Evolutionary conservation across 2,113 vertebrate genomes (phyloP).

Genomic region (Mormyrus iriodes): DNA sequence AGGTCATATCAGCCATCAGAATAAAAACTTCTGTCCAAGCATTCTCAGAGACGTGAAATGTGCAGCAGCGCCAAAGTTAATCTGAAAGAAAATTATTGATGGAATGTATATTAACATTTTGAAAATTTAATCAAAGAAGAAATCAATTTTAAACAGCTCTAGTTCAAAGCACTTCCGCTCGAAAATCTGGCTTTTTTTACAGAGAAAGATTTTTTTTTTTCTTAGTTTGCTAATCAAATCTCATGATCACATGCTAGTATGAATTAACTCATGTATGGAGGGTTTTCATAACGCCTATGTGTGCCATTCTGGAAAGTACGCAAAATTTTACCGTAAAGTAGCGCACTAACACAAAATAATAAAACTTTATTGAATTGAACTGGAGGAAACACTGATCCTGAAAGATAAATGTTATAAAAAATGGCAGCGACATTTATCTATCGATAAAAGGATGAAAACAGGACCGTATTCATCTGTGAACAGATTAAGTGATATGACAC

Average conservation of each 20-base stretch:
- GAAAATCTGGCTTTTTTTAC: neutral
- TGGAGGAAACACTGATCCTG: neutral
- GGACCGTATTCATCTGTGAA: neutral
- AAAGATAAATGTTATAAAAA: neutral
- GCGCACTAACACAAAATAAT: neutral
- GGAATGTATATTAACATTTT: slow-evolving; percentile 1
- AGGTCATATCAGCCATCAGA: neutral
- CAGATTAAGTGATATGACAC: neutral
- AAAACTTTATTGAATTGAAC: neutral
- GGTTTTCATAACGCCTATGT: neutral
- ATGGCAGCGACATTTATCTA: neutral
- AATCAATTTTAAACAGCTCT: neutral
- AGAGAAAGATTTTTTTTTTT: neutral
- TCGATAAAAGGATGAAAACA: neutral
- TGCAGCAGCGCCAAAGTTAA: neutral
- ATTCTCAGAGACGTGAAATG: neutral
- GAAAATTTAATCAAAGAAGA: neutral
- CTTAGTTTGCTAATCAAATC: neutral
- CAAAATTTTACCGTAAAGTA: neutral
- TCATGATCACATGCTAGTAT: neutral
- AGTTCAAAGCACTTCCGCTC: neutral
- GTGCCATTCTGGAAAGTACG: neutral
- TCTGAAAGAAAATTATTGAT: slow-evolving; percentile 6
- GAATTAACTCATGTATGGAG: neutral
- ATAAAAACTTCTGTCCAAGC: neutral